Evolutionary conservation across 2,797 vertebrate species (phyloP), one percentile per base, ranked within the genome.

Genomic region (Champsocephalus esox): DNA sequence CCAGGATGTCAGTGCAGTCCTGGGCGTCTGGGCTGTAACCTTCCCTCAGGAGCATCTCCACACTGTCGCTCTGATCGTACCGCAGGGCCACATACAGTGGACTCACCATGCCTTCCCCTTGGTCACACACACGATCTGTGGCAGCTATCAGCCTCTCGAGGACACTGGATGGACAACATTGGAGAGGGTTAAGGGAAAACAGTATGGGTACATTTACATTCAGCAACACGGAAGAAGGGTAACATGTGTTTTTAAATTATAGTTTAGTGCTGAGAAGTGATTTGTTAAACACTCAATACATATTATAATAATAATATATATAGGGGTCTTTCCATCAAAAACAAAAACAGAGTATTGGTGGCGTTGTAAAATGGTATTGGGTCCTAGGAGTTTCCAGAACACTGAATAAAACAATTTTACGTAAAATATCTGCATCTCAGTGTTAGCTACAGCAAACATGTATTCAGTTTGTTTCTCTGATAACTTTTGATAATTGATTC

Each of bases 11-110:
- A 0, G 84, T 83, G 87, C 96, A 96, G 70, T 92, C 93, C 69
- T 99, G 98, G 28, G 96, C 98, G 14, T 98, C 95, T 0, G 97
- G 96, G 70, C 95, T 96, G 59, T 94, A 99, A 24, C 96, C 97
- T 46, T 90, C 90, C 11, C 61, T 77, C 13, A 99, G 85, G 3
- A 99, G 88, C 54, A 92, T 59, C 64, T 93, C 90, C 0, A 93
- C 28, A 0, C 90, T 87, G 2, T 83, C 79, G 10, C 91, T 91
- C 38, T 95, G 95, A 16, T 66, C 5, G 1, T 32, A 54, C 19
- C 71, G 13, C 2, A 98, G 81, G 0, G 98, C 97, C 0, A 95
- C 90, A 45, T 98, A 99, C 24, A 99, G 90, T 0, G 98, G 98
- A 88, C 97, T 99, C 82, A 99, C 96, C 92, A 95, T 95, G 85